phyloP scores from a whole-genome alignment of 2,888 invertebrate species.

The Fragum whitleyi region DNA sequence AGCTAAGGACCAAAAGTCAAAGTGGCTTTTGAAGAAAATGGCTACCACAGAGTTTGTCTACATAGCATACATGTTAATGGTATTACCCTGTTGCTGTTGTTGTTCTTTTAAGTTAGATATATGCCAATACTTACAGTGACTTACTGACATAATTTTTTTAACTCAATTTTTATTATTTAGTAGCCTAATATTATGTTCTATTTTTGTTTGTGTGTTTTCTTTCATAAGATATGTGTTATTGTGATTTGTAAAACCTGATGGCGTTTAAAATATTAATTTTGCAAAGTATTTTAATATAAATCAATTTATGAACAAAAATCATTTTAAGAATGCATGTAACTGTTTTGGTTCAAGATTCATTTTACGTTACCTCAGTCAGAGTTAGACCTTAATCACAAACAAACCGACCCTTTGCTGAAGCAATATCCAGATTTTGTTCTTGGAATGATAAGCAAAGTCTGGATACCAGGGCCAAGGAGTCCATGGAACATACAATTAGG shows the following conservation, averaged over 20 bases:
- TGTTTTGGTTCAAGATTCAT: constrained; percentile 6
- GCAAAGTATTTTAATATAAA: too few relatives aligned
- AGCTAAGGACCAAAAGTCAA: constrained; percentile 40
- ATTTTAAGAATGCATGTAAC: constrained; percentile 6
- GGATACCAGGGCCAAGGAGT: too few relatives aligned
- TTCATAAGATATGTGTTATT: constrained; percentile 1
- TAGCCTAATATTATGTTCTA: too few relatives aligned
- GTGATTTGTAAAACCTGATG: too few relatives aligned
- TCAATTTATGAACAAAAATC: neutral
- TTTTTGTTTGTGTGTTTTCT: too few relatives aligned
- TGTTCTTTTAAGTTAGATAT: too few relatives aligned
- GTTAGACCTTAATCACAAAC: constrained; percentile 6
- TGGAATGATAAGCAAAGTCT: constrained; percentile 33
- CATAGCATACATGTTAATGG: constrained; percentile 45
- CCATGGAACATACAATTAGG: too few relatives aligned
- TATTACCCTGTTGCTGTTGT: constrained; percentile 40
- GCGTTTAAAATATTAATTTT: neutral
- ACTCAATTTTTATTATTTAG: too few relatives aligned
- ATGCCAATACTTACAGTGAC: too few relatives aligned
- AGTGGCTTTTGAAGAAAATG: constrained; percentile 38
- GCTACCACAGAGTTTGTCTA: constrained; percentile 33
- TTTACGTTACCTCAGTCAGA: too few relatives aligned
- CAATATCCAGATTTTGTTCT: constrained; percentile 43
- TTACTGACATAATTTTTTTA: too few relatives aligned
- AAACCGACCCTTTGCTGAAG: constrained; percentile 38